These are phyloP conservation scores for Paradoxurus hermaphroditus DNA, from an alignment of 2,113 vertebrate species.

Conservation along the genomic window DNA sequence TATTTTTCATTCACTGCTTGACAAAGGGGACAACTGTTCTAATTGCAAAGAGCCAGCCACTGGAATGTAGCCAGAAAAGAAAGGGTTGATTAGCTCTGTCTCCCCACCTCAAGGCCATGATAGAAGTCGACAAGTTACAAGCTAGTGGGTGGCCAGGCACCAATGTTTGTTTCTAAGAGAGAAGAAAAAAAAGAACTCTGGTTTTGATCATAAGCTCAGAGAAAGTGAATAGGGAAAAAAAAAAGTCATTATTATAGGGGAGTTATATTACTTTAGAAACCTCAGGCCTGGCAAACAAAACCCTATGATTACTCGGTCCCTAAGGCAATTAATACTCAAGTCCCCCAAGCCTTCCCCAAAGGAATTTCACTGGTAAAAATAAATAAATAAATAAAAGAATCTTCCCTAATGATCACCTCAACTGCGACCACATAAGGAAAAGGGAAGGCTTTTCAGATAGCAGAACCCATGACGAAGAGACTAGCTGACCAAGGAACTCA, in stretches of 20 bases:
- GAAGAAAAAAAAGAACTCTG: not conserved
- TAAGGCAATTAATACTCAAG: not conserved
- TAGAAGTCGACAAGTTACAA: not conserved
- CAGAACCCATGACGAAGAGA: not conserved
- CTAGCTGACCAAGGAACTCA: not conserved
- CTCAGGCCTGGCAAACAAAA: not conserved
- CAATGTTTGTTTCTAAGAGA: not conserved
- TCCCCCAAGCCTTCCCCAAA: not conserved
- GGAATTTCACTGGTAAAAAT: not conserved
- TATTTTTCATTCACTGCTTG: not conserved
- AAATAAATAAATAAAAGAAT: not conserved
- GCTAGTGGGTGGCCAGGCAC: not conserved
- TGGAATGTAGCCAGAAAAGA: not conserved
- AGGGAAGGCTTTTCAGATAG: not conserved
- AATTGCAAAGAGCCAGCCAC: not conserved
- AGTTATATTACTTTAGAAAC: not conserved
- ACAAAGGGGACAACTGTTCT: slow-evolving; percentile 29
- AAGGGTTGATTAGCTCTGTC: not conserved
- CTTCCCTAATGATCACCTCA: not conserved
- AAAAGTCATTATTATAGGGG: not conserved
- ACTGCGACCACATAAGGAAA: not conserved
- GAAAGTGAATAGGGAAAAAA: not conserved
- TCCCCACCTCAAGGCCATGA: not conserved
- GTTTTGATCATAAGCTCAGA: not conserved
- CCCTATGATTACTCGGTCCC: not conserved